A percentile compares a stretch with the other conserved stretches of the same genome.
phyloP scores from a whole-genome alignment of 2,797 vertebrate species.

The Lophius americanus region DNA sequence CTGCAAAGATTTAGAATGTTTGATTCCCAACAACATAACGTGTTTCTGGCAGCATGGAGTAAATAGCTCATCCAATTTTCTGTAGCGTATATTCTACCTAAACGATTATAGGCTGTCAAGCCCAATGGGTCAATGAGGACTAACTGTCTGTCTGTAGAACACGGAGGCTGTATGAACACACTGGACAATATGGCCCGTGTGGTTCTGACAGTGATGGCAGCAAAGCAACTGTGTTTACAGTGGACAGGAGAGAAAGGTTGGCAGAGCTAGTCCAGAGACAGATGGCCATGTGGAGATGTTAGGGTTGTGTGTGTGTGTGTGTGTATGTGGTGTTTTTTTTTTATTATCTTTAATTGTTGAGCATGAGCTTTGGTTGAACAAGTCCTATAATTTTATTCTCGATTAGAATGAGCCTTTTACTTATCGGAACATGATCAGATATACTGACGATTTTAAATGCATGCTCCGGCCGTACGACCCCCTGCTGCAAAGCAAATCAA shows the following conservation, averaged over 20 bases:
- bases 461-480: too few relatives aligned
- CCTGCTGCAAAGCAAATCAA: too few relatives aligned
- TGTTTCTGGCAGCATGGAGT: not conserved
- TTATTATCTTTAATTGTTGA: too few relatives aligned
- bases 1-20: too few relatives aligned
- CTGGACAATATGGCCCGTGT: slow-evolving; percentile 34
- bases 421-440: too few relatives aligned
- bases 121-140: not conserved
- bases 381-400: too few relatives aligned
- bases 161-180: slow-evolving; percentile 6
- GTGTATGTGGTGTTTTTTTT: slow-evolving; percentile 1
- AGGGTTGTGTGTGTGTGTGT: slow-evolving; percentile 38
- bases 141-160: not conserved
- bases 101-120: not conserved
- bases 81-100: not conserved
- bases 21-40: too few relatives aligned
- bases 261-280: slow-evolving; percentile 46
- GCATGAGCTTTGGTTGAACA: too few relatives aligned
- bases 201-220: slow-evolving; percentile 35
- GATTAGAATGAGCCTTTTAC: too few relatives aligned
- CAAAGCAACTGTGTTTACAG: slow-evolving; percentile 31
- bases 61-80: not conserved
- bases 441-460: too few relatives aligned
- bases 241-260: slow-evolving; percentile 43
- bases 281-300: slow-evolving; percentile 62